Evolutionary conservation across 2,888 invertebrate species (phyloP), one percentile per base, ranked within the genome.

Genomic region (Lasius platythorax): DNA sequence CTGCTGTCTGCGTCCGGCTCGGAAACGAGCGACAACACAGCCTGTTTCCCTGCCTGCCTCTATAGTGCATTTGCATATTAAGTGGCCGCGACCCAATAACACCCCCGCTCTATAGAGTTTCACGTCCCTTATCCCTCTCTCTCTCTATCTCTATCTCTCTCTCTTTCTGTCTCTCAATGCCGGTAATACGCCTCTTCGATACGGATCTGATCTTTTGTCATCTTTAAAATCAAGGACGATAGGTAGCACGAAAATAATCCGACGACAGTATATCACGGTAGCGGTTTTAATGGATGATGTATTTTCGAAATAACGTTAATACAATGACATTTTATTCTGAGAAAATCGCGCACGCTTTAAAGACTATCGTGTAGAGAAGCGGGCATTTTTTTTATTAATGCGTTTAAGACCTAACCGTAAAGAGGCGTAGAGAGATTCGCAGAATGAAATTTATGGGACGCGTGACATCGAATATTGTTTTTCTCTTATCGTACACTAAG

Each of bases 11-110:
- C 88, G 37, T 86, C 85, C 87, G 89, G 90, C 85, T 88, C 82
- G 73, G 67, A 73, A 75, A 85, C 85, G 74, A 84, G 86, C 87
- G 79, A 83, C 89, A 85, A 86, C 87, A 89, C 53, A n/a, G n/a
- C 50, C n/a, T 53, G 50, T 6, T 50, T 50, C 85, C 87, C 50
- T 67, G 83, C 64, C 75, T 86, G 88, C 91, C 91, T 91, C 92
- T 90, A 88, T 87, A 91, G 82, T 91, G 90, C 92, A 94, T 94
- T 94, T 94, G 92, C 94, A 94, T 94, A 94, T 94, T 94, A 94
- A 94, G 94, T 94, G 94, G 93, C 93, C 94, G 91, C 94, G 93
- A 94, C 93, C 94, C 94, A 94, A 94, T 94, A 94, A 94, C 93
- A 94, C 87, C 91, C 91, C 90, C 91, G 87, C 87, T 88, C 86